A percentile compares a stretch with the other conserved stretches of the same genome.
phyloP scores from a whole-genome alignment of 2,888 invertebrate genomes.

The Eurytoma californica region DNA sequence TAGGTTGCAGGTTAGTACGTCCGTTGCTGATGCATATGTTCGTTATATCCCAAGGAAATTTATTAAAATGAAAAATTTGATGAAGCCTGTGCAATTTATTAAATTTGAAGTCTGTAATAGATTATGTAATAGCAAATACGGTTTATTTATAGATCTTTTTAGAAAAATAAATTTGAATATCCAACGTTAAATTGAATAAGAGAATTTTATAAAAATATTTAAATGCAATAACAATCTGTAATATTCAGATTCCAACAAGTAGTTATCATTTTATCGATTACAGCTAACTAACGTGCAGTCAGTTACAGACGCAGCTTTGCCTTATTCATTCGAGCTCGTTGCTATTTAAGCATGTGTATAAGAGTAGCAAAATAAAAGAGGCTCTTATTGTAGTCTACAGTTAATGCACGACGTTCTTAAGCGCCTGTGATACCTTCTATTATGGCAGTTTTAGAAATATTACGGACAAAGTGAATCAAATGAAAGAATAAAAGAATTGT shows the following conservation, averaged over 20 bases:
- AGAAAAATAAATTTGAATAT: no score
- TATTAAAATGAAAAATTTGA: no score
- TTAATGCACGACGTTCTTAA: conserved; percentile 28
- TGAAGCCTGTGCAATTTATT: no score
- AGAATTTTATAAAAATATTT: no score
- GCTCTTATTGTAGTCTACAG: conserved; percentile 34
- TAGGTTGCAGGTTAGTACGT: conserved; percentile 23
- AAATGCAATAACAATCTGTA: background rate
- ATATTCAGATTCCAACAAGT: background rate
- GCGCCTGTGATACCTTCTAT: background rate
- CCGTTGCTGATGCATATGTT: conserved; percentile 19
- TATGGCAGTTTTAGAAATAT: no score
- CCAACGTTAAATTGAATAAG: no score
- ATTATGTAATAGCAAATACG: no score
- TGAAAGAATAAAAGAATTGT: no score
- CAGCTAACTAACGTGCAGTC: conserved; percentile 24
- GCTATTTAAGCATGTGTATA: conserved; percentile 14
- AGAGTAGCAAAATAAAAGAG: conserved; percentile 21
- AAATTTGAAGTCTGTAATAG: no score
- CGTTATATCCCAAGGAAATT: background rate
- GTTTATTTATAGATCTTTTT: no score
- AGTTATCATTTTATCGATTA: background rate
- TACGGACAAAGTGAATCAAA: background rate
- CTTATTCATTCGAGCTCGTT: conserved; percentile 25
- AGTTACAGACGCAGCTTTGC: conserved; percentile 40